These are phyloP conservation scores for Thalassarche chlororhynchos DNA, from an alignment of 2,113 vertebrate genomes.

Conservation along the genomic window DNA sequence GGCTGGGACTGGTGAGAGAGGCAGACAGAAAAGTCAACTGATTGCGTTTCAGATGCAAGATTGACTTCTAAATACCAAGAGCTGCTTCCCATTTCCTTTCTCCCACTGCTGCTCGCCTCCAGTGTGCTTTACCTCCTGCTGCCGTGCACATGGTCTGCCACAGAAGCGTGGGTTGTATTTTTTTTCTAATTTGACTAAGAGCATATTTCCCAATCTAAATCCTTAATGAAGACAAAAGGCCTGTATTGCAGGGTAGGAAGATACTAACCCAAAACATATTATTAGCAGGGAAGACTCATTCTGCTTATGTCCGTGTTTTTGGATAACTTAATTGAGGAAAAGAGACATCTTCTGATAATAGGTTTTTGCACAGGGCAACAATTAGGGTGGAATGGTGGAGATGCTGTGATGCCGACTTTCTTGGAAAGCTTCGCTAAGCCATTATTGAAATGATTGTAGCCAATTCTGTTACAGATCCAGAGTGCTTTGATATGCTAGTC, in stretches of 20 bases:
- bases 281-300: slow-evolving; percentile 45
- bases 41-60: neutral
- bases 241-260: slow-evolving; percentile 30
- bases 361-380: neutral
- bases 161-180: slow-evolving; percentile 10
- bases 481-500: neutral
- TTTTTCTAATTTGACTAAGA: slow-evolving; percentile 39
- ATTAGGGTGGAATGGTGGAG: neutral
- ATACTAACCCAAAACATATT: neutral
- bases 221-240: slow-evolving; percentile 55
- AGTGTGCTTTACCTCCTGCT: slow-evolving; percentile 37
- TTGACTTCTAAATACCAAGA: slow-evolving; percentile 30
- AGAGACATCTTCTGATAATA: neutral
- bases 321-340: slow-evolving; percentile 36
- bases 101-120: neutral
- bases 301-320: slow-evolving; percentile 45
- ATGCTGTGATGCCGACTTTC: neutral
- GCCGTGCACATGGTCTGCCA: slow-evolving; percentile 27
- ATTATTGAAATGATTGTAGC: neutral
- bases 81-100: slow-evolving; percentile 18
- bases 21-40: neutral
- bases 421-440: neutral
- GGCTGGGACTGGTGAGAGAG: neutral
- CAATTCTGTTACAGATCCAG: neutral
- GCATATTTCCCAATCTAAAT: slow-evolving; percentile 38